A percentile compares a stretch with the other conserved stretches of the same genome.
These are phyloP conservation scores for Sitta carolinensis DNA, from an alignment of 2,797 vertebrate species.

Conservation along the genomic window DNA sequence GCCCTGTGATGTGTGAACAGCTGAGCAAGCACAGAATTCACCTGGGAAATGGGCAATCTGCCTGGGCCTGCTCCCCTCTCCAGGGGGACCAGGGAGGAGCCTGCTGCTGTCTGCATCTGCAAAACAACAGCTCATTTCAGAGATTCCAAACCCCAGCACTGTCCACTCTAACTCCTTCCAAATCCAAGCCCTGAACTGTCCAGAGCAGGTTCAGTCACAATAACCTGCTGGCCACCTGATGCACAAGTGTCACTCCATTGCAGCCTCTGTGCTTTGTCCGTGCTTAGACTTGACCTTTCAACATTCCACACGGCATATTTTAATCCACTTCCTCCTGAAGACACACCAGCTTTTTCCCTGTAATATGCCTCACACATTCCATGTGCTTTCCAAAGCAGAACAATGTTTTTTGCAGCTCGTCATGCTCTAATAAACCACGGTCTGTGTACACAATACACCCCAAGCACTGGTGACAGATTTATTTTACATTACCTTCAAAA, in stretches of 20 bases:
- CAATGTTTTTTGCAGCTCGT: not conserved
- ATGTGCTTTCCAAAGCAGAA: not conserved
- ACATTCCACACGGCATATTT: not conserved
- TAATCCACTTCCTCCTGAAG: not conserved
- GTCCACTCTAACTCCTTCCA: not conserved
- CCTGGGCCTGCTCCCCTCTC: not conserved
- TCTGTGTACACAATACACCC: not conserved
- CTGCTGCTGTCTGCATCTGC: not conserved
- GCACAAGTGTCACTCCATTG: not conserved
- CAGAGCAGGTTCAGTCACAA: not conserved
- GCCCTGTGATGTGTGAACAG: not conserved
- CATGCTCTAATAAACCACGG: not conserved
- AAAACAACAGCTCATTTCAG: not conserved
- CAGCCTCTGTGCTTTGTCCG: accelerated
- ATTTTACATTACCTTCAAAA: not conserved
- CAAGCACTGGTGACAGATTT: not conserved
- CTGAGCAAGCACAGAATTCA: not conserved
- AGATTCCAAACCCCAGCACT: not conserved
- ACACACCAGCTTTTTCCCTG: not conserved
- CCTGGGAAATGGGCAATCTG: not conserved
- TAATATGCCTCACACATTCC: not conserved
- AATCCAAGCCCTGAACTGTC: not conserved
- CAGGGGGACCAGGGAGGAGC: not conserved
- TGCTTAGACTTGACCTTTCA: not conserved
- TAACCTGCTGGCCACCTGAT: not conserved